A percentile compares a stretch with the other conserved stretches of the same genome.
Conservation (phyloP, 2,797 vertebrate species). For the Bradypus variegatus region DNA sequence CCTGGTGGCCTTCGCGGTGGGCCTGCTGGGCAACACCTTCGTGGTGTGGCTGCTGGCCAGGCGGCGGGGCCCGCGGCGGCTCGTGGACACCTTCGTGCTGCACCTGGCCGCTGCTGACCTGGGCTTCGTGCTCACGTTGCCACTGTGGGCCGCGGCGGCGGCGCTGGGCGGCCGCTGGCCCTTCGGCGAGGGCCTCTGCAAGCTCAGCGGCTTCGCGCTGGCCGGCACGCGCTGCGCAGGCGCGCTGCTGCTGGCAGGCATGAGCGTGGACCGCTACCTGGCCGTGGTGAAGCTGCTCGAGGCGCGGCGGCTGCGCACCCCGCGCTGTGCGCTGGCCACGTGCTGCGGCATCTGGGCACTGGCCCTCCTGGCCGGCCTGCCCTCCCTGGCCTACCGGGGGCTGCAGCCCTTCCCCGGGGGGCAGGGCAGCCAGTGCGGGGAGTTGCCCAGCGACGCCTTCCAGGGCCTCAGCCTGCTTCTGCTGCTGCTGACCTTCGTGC, state of each 20-base stretch:
- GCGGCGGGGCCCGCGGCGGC: constrained; percentile 68
- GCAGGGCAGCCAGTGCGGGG: constrained; percentile 65
- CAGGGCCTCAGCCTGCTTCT: constrained; percentile 72
- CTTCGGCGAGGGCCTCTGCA: constrained; percentile 80
- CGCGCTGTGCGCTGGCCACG: constrained; percentile 60
- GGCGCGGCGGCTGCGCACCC: constrained; percentile 72
- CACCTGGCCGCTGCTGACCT: constrained; percentile 86
- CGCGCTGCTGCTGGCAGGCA: constrained; percentile 85
- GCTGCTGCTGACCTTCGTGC: constrained; percentile 77
- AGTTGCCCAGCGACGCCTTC: constrained; percentile 66
- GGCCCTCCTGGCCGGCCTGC: constrained; percentile 78
- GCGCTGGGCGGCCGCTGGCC: constrained; percentile 71
- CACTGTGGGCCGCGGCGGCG: constrained; percentile 81
- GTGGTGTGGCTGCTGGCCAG: constrained; percentile 77
- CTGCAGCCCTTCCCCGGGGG: neutral
- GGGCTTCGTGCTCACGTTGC: constrained; percentile 81
- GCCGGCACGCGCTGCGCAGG: constrained; percentile 85
- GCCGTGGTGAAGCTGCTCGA: constrained; percentile 80
- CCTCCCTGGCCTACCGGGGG: constrained; percentile 73
- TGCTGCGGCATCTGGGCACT: constrained; percentile 76
- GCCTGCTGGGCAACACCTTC: constrained; percentile 81
- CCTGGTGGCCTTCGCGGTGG: constrained; percentile 79
- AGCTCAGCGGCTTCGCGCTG: constrained; percentile 83
- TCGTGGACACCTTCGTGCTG: constrained; percentile 84
- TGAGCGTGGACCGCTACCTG: constrained; percentile 88